Evolutionary conservation across 2,113 vertebrate genomes (phyloP), one percentile per base, ranked within the genome.

Genomic region (Montifringilla adamsi): DNA sequence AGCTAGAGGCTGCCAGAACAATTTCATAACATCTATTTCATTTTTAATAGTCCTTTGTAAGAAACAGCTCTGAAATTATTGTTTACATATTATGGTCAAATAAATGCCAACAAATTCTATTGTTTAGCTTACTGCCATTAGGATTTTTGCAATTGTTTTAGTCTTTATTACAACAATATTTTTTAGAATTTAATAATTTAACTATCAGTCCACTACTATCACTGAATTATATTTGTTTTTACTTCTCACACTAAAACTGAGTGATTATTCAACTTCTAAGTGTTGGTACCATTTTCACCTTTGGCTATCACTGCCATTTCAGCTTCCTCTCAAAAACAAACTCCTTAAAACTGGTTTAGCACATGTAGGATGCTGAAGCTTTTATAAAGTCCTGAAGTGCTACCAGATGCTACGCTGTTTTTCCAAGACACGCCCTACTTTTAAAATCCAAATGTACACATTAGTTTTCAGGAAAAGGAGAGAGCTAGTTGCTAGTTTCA

Each of bases 1-100:
- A 94, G 67, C 90, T 92, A 94, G 92, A 84, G 85, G 72, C 80
- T 97, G 94, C 68, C 91, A 97, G 91, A 95, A 90, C 88, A 72
- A 93, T 84, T 94, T 92, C 72, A 67, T 26, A 46, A 75, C 73
- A 87, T 67, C 79, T 92, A 92, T 73, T 95, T 96, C 55, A 90
- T 78, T 94, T 96, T 96, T 94, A 95, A 95, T 75, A 90, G 62
- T 41, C 56, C 69, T 95, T 93, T 78, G 53, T 68, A 95, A 13
- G 4, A 95, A 94, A 84, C n/a, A 84, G 68, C 23, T 90, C 67
- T 84, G 41, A 87, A 95, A 86, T 87, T 83, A 94, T 46, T 92
- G 85, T 75, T 95, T 87, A 91, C 50, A 33, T 79, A 79, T 93
- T 81, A 91, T 31, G 16, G 56, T 67, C 56, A 93, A 91, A 95